These are phyloP conservation scores for Antitype chi DNA, from an alignment of 2,888 invertebrate genomes.

Conservation along the genomic window DNA sequence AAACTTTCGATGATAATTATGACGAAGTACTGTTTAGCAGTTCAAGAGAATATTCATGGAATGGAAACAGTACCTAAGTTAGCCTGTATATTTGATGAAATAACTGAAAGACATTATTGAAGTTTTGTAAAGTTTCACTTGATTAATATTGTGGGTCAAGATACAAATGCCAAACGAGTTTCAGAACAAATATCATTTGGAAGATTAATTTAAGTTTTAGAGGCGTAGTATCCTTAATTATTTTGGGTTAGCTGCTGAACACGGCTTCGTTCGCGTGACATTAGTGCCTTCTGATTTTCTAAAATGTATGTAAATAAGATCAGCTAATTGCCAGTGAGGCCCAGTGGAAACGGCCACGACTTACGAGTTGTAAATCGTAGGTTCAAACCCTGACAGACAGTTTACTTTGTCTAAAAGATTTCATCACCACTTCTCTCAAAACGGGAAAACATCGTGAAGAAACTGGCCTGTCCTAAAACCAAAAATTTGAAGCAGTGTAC, in stretches of 20 bases:
- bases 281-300: too few species aligned
- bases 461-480: too few species aligned
- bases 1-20: conserved; percentile 55
- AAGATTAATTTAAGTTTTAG: neutral
- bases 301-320: too few species aligned
- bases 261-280: too few species aligned
- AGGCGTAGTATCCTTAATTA: neutral
- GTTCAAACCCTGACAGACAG: too few species aligned
- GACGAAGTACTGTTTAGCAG: conserved; percentile 36
- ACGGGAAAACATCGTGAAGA: too few species aligned
- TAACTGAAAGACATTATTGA: conserved; percentile 33
- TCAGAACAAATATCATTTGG: conserved; percentile 2
- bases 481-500: too few species aligned
- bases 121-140: conserved; percentile 20
- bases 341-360: too few species aligned
- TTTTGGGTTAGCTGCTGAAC: neutral
- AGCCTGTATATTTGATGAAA: conserved; percentile 22
- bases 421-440: too few species aligned
- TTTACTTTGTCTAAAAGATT: too few species aligned
- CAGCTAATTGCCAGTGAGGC: too few species aligned
- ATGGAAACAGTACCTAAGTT: conserved; percentile 13
- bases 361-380: too few species aligned
- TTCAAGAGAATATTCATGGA: conserved; percentile 18
- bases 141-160: conserved; percentile 19
- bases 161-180: conserved; percentile 7